These are phyloP conservation scores for Pipistrellus kuhlii DNA, from an alignment of 2,797 vertebrate genomes.

Conservation along the genomic window DNA sequence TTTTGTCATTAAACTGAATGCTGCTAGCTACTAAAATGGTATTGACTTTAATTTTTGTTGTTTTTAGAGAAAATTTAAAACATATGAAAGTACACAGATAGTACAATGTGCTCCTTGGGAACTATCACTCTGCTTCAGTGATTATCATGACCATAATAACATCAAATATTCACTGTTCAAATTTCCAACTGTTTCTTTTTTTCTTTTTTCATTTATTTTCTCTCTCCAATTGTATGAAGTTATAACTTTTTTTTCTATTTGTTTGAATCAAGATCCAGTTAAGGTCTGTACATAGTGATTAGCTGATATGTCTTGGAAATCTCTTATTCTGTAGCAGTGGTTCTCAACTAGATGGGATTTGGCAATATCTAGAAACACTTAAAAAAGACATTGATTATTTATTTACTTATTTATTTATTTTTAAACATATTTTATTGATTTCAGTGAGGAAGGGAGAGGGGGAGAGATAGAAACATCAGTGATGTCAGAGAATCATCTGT, in stretches of 20 bases:
- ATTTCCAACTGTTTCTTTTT: neutral
- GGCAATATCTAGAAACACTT: neutral
- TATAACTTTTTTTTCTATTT: neutral
- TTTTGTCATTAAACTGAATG: neutral
- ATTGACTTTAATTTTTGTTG: neutral
- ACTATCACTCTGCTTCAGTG: neutral
- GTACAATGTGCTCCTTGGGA: neutral
- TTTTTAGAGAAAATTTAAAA: constrained; percentile 34
- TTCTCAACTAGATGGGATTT: neutral
- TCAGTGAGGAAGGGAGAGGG: too few species aligned
- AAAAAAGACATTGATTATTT: neutral
- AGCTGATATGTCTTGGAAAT: neutral
- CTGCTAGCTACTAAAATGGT: neutral
- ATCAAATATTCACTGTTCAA: neutral
- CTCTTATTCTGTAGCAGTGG: neutral
- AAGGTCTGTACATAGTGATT: neutral
- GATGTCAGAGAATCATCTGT: neutral
- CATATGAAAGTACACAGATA: neutral
- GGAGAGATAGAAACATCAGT: too few species aligned
- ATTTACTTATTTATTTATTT: too few species aligned
- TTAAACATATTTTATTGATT: too few species aligned
- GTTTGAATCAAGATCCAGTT: neutral
- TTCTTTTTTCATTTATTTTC: too few species aligned
- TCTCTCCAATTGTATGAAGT: neutral
- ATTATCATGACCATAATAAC: neutral